Base-by-base conservation (phyloP, 2,888 invertebrate genomes). In the Drosophila leonis region DNA sequence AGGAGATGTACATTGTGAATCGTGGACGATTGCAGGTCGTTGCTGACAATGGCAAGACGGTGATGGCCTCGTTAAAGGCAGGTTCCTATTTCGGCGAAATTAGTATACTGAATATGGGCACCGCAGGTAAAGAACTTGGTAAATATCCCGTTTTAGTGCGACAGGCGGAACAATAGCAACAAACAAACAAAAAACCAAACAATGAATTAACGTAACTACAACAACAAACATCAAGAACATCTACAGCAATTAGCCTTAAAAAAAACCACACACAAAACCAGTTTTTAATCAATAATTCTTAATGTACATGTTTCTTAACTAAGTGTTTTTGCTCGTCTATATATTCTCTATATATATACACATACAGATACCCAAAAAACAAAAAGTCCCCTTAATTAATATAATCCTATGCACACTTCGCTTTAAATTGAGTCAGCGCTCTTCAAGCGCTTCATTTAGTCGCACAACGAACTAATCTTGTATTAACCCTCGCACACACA, bases 81-180 rank as follows among this genome's bases (percentile, higher is more conserved):
- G 99, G 99, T 94, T 98, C 98, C 94, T 99, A 99, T 95, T 99
- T 99, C 94, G 99, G 99, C 92, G 99, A 99, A 95, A 99, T 99
- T 95, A 98, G 98, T 95, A 98, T 99, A 94, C 96, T 99, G 94
- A 98, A 98, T 95, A 98, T 98, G 98, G 99, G 99, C 94, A 98
- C 98, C 94, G 98, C 98, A 96, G 98, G 98, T 98, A 97, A 97
- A 97, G 96, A 96, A 95, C 96, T 97, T 96, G 97, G 97, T 97
- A 97, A 97, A 97, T 97, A 97, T 97, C 96, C 94, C 94, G 94
- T 94, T 94, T 93, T 93, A 93, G 92, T 91, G 93, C 93, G 93
- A 92, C 93, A 93, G 93, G 93, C 93, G 92, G 92, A 92, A 91
- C 92, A 91, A 92, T 92, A 91, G 68, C 70, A 78, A 78, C 49